Evolutionary conservation across 2,797 vertebrate species (phyloP).

Genomic region (Acipenser ruthenus): DNA sequence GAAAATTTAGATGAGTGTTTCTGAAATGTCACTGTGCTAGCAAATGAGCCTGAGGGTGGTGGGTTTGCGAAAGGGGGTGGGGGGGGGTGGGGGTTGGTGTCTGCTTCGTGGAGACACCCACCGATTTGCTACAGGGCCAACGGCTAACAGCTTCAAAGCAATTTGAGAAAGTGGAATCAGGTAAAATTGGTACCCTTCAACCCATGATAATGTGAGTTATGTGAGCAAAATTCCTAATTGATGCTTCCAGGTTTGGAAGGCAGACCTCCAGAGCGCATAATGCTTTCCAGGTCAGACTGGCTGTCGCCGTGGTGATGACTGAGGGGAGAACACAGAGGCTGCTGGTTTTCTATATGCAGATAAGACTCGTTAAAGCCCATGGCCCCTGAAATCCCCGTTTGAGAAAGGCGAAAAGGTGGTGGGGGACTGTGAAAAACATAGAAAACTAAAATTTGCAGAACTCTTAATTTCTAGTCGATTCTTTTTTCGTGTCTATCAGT

Average conservation of each 20-base stretch:
- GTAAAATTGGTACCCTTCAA: conserved; percentile 51
- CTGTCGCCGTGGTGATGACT: conserved; percentile 57
- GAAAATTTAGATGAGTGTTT: neutral
- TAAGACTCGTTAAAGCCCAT: conserved; percentile 7
- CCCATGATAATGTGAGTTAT: conserved; percentile 19
- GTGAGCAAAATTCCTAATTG: conserved; percentile 34
- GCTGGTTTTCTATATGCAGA: neutral
- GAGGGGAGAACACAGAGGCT: conserved; percentile 15
- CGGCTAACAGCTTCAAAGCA: conserved; percentile 53
- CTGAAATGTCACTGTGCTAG: neutral
- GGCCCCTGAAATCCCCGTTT: conserved; percentile 15
- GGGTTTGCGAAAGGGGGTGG: too few species aligned
- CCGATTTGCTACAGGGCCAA: conserved; percentile 29
- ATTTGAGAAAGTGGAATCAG: conserved; percentile 59
- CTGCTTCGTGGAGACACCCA: conserved; percentile 33
- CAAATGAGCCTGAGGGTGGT: neutral
- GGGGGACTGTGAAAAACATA: too few species aligned
- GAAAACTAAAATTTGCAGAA: too few species aligned
- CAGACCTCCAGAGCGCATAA: conserved; percentile 43
- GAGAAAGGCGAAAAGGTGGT: too few species aligned
- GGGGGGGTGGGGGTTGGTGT: too few species aligned
- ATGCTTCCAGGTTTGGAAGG: conserved; percentile 39
- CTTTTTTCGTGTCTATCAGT: too few species aligned
- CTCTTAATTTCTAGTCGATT: neutral
- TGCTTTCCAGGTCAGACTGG: conserved; percentile 71